Conservation (phyloP, 2,113 vertebrate species). For the Alligator sinensis region DNA sequence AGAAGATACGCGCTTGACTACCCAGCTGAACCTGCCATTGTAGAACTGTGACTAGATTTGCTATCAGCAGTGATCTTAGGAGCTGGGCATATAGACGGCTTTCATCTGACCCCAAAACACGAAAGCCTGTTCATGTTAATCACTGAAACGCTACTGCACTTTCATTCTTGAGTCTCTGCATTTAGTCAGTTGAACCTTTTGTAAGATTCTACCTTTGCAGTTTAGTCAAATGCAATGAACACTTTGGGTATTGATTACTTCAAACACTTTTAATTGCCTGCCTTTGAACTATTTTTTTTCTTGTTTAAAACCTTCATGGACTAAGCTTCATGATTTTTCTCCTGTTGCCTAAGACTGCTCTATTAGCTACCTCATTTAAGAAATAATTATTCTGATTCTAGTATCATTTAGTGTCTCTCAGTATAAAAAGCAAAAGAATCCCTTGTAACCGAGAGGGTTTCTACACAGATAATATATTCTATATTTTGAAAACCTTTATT, state of each 20-base stretch:
- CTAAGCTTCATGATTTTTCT: constrained; percentile 33
- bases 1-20: neutral
- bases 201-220: neutral
- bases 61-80: neutral
- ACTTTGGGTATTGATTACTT: neutral
- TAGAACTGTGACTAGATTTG: neutral
- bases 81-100: neutral
- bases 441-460: constrained; percentile 60
- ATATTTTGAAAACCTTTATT: constrained; percentile 39
- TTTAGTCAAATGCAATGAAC: neutral
- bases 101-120: constrained; percentile 7
- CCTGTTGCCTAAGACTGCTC: constrained; percentile 16
- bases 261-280: neutral
- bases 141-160: neutral
- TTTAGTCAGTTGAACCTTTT: neutral
- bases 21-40: neutral
- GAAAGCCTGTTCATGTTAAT: neutral
- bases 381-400: constrained; percentile 47
- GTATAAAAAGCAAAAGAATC: constrained; percentile 58
- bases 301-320: neutral
- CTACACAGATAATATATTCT: constrained; percentile 52
- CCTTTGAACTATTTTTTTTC: neutral
- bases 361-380: constrained; percentile 44
- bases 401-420: constrained; percentile 53
- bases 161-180: neutral